phyloP scores from a whole-genome alignment of 2,888 invertebrate genomes.

The Rhagophthalmus giganteus region DNA sequence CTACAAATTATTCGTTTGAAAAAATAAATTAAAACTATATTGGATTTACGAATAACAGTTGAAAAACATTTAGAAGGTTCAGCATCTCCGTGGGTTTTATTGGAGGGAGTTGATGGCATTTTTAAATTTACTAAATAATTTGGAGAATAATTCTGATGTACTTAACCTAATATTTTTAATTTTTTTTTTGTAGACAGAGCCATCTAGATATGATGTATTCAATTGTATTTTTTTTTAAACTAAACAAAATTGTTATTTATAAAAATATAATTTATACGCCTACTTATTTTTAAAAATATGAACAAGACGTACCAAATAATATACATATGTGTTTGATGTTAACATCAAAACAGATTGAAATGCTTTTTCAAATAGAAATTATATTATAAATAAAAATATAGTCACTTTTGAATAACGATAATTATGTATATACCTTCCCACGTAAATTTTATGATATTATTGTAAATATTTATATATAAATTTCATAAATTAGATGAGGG shows the following conservation, averaged over 20 bases:
- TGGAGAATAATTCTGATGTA: no score
- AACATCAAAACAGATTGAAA: no score
- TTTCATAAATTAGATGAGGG: no score
- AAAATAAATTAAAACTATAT: neutral
- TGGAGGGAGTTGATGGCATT: constrained; percentile 6
- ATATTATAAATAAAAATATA: no score
- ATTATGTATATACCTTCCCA: no score
- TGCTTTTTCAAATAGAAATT: no score
- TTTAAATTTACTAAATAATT: constrained; percentile 4
- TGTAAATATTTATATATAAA: no score
- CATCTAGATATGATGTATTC: neutral
- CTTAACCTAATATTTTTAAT: neutral
- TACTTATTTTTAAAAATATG: no score
- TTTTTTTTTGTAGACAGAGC: neutral
- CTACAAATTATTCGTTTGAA: constrained; percentile 43
- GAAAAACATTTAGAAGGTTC: constrained; percentile 25
- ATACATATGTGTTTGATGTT: no score
- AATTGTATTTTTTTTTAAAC: neutral
- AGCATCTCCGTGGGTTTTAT: constrained; percentile 7
- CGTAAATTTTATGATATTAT: no score
- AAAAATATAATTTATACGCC: neutral
- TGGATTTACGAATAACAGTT: constrained; percentile 38
- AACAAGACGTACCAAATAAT: no score
- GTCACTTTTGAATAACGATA: no score
- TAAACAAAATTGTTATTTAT: neutral